Conservation (phyloP, 2,888 invertebrate genomes). For the Sinohyriopsis cumingii region DNA sequence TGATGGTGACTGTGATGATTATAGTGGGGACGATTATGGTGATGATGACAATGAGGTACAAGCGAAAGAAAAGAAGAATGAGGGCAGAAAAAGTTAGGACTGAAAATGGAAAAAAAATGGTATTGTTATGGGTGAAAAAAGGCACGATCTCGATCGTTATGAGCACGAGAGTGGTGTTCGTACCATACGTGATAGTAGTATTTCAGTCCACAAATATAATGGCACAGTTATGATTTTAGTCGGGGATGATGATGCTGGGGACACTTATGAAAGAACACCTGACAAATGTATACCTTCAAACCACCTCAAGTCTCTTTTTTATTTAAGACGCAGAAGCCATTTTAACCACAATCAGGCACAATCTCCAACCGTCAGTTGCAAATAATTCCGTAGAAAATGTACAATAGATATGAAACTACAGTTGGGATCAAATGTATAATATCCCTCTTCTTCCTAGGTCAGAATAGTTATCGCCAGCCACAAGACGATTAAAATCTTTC, state of each 20-base stretch:
- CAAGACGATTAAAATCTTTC: too few relatives aligned
- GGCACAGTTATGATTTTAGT: background rate
- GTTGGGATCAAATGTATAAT: slow-evolving; percentile 7
- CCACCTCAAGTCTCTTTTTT: slow-evolving; percentile 19
- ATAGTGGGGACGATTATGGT: background rate
- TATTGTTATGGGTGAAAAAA: too few relatives aligned
- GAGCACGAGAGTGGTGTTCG: background rate
- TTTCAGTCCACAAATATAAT: background rate
- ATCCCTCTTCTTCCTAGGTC: slow-evolving; percentile 9
- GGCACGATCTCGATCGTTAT: too few relatives aligned
- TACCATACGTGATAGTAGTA: background rate
- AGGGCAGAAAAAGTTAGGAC: background rate
- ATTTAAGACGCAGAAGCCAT: slow-evolving; percentile 14
- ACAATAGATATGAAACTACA: slow-evolving; percentile 9
- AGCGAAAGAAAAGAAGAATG: background rate
- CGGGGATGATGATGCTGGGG: background rate
- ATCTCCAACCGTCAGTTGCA: slow-evolving; percentile 3
- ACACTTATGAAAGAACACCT: slow-evolving; percentile 12
- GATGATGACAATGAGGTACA: background rate
- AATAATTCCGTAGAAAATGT: slow-evolving; percentile 12
- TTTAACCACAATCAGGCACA: background rate
- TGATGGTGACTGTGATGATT: background rate
- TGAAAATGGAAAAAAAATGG: background rate
- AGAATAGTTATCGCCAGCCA: slow-evolving; percentile 6
- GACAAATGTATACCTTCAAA: slow-evolving; percentile 21